Percentiles rank a stretch among this genome's conserved stretches.
phyloP scores from a whole-genome alignment of 2,888 invertebrate genomes.

The Pseudolycoriella hygida region DNA sequence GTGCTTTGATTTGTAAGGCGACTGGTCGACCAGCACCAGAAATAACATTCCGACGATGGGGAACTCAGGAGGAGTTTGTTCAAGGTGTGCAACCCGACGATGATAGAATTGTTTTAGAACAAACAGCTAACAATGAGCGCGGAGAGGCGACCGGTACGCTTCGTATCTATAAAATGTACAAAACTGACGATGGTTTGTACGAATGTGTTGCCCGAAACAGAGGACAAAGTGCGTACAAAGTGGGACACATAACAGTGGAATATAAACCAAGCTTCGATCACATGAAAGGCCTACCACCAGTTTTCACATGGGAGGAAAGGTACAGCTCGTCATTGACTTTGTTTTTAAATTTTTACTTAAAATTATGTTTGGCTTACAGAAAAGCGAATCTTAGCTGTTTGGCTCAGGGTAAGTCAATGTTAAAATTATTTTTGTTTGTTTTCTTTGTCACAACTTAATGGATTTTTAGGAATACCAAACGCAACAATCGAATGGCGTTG shows the following conservation, averaged over 20 bases:
- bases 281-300: constrained; percentile 47
- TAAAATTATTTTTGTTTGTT: neutral
- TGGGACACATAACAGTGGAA: constrained; percentile 68
- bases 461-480: constrained; percentile 51
- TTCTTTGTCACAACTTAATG: neutral
- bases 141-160: constrained; percentile 47
- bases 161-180: constrained; percentile 42
- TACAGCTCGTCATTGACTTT: too few species aligned
- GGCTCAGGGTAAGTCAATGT: constrained; percentile 43
- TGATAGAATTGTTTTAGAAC: constrained; percentile 45
- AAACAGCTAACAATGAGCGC: constrained; percentile 33
- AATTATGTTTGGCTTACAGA: too few species aligned
- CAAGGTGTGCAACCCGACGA: constrained; percentile 46
- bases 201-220: constrained; percentile 70
- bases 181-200: constrained; percentile 74
- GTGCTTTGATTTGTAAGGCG: constrained; percentile 55
- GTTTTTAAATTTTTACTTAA: too few species aligned
- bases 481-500: constrained; percentile 78
- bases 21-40: constrained; percentile 64
- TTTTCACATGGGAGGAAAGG: constrained; percentile 71
- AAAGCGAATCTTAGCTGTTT: constrained; percentile 73
- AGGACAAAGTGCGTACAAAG: constrained; percentile 55
- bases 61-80: constrained; percentile 41
- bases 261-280: constrained; percentile 65
- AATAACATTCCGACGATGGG: constrained; percentile 58